These are phyloP conservation scores for Cardiocondyla obscurior DNA, from an alignment of 1,140 invertebrate species.

Conservation along the genomic window DNA sequence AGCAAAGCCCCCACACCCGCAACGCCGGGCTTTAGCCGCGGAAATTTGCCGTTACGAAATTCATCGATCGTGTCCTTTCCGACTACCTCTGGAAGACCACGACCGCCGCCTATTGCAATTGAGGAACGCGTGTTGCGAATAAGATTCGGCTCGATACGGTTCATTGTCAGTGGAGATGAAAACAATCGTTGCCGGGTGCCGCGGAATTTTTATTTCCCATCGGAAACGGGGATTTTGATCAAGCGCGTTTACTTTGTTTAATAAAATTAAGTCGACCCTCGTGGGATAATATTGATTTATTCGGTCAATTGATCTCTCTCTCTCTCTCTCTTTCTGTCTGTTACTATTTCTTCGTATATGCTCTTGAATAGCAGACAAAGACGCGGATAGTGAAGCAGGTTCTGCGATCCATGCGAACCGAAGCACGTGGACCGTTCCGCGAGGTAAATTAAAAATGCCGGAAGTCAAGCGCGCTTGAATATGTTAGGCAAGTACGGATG, in stretches of 20 bases:
- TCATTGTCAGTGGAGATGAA: not conserved
- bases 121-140: conserved; percentile 23
- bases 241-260: not conserved
- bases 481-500: not conserved
- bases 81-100: conserved; percentile 31
- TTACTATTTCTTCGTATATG: not conserved
- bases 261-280: not conserved
- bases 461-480: conserved; percentile 30
- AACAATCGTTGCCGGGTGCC: not conserved
- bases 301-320: too few species aligned
- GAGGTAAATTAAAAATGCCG: conserved; percentile 32
- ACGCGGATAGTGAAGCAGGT: not conserved
- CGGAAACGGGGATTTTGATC: not conserved
- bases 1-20: conserved; percentile 32
- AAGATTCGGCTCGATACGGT: not conserved
- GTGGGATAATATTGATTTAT: not conserved
- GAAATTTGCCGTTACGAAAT: conserved; percentile 73
- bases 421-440: conserved; percentile 3
- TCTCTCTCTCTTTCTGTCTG: not conserved
- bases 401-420: conserved; percentile 25
- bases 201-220: not conserved
- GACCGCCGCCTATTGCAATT: not conserved
- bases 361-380: not conserved
- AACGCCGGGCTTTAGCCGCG: conserved; percentile 64
- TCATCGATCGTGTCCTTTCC: conserved; percentile 68